Evolutionary conservation across 2,113 vertebrate species (phyloP), one percentile per base, ranked within the genome.

Genomic region (Nerophis ophidion): DNA sequence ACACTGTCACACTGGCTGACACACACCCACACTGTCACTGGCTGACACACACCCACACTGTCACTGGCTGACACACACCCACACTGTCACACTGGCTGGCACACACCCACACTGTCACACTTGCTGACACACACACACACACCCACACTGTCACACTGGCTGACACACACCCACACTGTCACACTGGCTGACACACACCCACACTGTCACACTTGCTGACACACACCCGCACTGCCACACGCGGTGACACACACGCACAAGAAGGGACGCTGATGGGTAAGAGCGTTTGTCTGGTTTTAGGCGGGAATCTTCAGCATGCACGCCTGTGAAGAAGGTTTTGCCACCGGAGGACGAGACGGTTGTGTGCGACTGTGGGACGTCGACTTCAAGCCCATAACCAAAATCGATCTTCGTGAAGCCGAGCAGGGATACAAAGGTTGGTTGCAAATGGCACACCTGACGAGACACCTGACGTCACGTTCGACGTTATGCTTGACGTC

Each of bases 271-370:
- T 52, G 49, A 67, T 36, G 51, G 5, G 16, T 34, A 14, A 8
- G 11, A 11, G 38, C 0, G 17, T 13, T 38, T 1, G 13, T 33
- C 8, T 5, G 8, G 0, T 57, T 68, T 3, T 65, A 98, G 97
- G 95, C 96, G 17, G 97, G 96, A 76, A 98, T 99, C 87, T 99
- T 99, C 77, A 98, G 95, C 77, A 94, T 99, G 93, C 95, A 98
- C 38, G 87, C 91, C 7, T 95, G 94, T 56, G 97, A 99, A 71
- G 96, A 99, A 83, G 96, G 96, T 16, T 99, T 98, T 63, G 95
- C 94, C 66, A 99, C 95, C 0, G 97, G 97, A 56, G 96, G 96
- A 6, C 89, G 96, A 72, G 97, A 99, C 46, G 96, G 97, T 57
- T 98, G 96, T 75, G 93, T 99, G 73, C 84, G 97, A 5, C 70